A percentile compares a stretch with the other conserved stretches of the same genome.
Conservation (phyloP, 92 coral and sea anemone genomes). For the Desmophyllum pertusum region DNA sequence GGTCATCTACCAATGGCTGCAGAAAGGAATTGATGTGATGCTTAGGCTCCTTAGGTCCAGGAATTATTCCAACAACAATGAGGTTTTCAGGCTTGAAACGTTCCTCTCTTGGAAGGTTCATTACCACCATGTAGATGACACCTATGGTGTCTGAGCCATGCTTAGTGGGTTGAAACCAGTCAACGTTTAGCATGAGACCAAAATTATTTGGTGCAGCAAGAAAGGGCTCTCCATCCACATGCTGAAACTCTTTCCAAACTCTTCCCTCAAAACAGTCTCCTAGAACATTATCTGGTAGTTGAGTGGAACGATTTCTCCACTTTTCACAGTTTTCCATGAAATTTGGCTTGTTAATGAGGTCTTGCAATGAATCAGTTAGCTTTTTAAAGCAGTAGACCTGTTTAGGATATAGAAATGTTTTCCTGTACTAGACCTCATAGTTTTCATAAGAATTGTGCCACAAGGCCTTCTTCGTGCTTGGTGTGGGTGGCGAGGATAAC, state of each 20-base stretch:
- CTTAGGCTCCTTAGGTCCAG: constrained; percentile 59
- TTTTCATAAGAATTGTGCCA: constrained; percentile 64
- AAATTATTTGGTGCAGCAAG: constrained; percentile 54
- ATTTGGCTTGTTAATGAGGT: constrained; percentile 44
- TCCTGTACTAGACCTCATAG: constrained; percentile 59
- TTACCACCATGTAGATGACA: constrained; percentile 56
- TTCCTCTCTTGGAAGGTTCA: constrained; percentile 66
- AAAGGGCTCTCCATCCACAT: constrained; percentile 54
- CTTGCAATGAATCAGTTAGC: constrained; percentile 42
- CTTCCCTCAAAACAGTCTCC: constrained; percentile 64
- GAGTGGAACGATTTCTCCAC: constrained; percentile 41
- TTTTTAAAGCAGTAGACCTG: constrained; percentile 55
- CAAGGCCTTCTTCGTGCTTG: constrained; percentile 34
- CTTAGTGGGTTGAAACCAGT: constrained; percentile 66
- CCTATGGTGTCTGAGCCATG: constrained; percentile 62
- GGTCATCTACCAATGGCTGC: constrained; percentile 53
- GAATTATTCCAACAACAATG: constrained; percentile 60
- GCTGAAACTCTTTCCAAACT: constrained; percentile 63
- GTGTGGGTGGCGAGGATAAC: constrained; percentile 59
- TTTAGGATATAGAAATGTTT: constrained; percentile 54
- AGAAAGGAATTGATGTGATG: constrained; percentile 45
- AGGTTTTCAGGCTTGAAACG: constrained; percentile 62
- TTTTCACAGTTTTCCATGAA: constrained; percentile 58
- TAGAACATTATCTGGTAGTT: constrained; percentile 36
- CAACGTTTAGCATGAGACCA: constrained; percentile 63